phyloP scores from a whole-genome alignment of 2,888 invertebrate species.

The Eulithis testata region DNA sequence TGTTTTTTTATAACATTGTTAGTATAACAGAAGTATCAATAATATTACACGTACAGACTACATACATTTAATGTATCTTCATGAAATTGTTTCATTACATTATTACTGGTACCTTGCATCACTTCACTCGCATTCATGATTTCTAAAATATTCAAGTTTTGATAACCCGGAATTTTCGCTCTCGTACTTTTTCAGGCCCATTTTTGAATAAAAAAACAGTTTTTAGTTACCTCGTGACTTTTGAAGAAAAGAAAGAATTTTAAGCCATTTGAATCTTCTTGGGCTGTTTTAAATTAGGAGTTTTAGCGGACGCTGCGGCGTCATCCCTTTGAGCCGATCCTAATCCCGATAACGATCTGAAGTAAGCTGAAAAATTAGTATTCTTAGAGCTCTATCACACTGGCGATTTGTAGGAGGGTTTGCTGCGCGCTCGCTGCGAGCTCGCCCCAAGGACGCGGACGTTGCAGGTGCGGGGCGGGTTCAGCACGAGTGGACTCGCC shows the following conservation, averaged over 20 bases:
- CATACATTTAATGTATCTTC: neutral
- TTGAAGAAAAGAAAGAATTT: slow-evolving; percentile 24
- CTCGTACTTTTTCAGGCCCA: neutral
- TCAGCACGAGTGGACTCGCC: too few species aligned
- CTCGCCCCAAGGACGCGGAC: too few species aligned
- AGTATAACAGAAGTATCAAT: slow-evolving; percentile 17
- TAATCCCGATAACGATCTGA: slow-evolving; percentile 49
- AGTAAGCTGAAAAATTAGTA: slow-evolving; percentile 50
- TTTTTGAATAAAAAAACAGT: slow-evolving; percentile 5
- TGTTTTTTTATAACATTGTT: slow-evolving; percentile 36
- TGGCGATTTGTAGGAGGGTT: too few species aligned
- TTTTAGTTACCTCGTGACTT: slow-evolving; percentile 16
- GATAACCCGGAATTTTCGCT: too few species aligned
- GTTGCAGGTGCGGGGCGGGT: too few species aligned
- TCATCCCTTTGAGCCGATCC: slow-evolving; percentile 45
- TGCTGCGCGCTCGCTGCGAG: too few species aligned
- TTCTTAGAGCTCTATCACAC: slow-evolving; percentile 23
- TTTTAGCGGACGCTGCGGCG: slow-evolving; percentile 35
- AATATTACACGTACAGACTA: neutral
- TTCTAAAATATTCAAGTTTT: neutral
- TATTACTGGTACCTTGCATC: too few species aligned
- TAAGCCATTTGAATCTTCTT: slow-evolving; percentile 24
- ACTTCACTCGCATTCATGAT: neutral
- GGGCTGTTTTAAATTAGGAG: slow-evolving; percentile 39
- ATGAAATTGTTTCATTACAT: too few species aligned